Percentiles rank a stretch among this genome's conserved stretches.
Evolutionary conservation across 2,113 vertebrate genomes (phyloP).

Genomic region (Nyctibius bracteatus): DNA sequence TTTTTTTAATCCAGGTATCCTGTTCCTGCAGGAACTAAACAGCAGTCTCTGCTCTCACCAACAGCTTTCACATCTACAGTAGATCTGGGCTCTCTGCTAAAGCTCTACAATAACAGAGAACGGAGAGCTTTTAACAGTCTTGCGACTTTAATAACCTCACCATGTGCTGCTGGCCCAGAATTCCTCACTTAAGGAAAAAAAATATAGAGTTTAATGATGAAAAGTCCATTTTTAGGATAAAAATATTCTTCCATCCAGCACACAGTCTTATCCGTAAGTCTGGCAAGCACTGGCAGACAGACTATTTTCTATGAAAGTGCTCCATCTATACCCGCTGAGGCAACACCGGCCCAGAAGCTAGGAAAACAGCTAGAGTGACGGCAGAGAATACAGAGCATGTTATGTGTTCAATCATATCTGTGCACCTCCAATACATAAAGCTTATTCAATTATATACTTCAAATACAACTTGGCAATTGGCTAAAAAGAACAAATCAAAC

Average conservation of each 20-base stretch:
- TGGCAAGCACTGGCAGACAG: neutral
- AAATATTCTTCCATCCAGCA: neutral
- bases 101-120: neutral
- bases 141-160: neutral
- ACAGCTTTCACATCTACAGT: neutral
- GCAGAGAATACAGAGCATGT: neutral
- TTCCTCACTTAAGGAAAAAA: neutral
- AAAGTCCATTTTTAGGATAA: neutral
- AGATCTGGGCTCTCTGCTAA: neutral
- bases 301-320: neutral
- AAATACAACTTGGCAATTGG: neutral
- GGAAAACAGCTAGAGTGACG: neutral
- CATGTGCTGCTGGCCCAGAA: neutral
- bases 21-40: neutral
- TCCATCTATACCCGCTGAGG: neutral
- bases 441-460: neutral
- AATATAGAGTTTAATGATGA: neutral
- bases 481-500: neutral
- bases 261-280: neutral
- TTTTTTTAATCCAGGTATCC: neutral
- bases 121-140: neutral
- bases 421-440: neutral
- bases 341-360: neutral
- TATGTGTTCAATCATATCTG: neutral
- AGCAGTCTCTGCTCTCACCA: neutral